Evolutionary conservation across 2,113 vertebrate genomes (phyloP), one percentile per base, ranked within the genome.

Genomic region (Callionymus lyra): DNA sequence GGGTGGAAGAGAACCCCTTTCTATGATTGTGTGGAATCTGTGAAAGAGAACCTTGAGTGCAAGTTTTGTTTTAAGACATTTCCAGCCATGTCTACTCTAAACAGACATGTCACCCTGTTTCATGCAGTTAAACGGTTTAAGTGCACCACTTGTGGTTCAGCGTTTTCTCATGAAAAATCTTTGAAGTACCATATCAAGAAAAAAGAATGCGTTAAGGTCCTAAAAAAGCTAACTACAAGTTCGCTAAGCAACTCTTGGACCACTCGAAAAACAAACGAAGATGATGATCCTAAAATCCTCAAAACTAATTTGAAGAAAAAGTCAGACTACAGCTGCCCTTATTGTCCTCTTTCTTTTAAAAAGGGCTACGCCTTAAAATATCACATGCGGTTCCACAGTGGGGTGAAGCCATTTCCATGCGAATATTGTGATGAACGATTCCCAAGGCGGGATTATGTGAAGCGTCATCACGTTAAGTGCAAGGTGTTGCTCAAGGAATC

Each of bases 381-480:
- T 9, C 86, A 86, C 53, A 61, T 13, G 12, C 79, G 79, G 12
- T 57, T 84, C 36, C 85, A 86, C 64, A 86, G 83, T 14, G 84
- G 85, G 15, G 85, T 86, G 49, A 82, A 55, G 38, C 85, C 85
- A 16, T 86, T 53, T 65, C 36, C 51, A 2, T 87, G 86, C 50
- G 66, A 70, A 1, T 41, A 53, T 32, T 87, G 86, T 67, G 81
- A 79, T 9, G 50, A 77, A 44, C 68, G 56, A 59, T 87, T 84
- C 40, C 82, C 86, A 34, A 77, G 85, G 27, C 82, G 57, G 14
- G 83, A 86, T 55, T 84, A 86, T 57, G 40, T 87, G 33, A 17
- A 70, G 17, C 81, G 84, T n/a, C 86, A 87, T 50, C 44, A 53
- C 2, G 0, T 10, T 6, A 87, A 80, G 50, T 86, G 86, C 50